Percentiles rank a stretch among this genome's conserved stretches.
phyloP scores from a whole-genome alignment of 2,797 vertebrate genomes.

The Myotis pilosus region DNA sequence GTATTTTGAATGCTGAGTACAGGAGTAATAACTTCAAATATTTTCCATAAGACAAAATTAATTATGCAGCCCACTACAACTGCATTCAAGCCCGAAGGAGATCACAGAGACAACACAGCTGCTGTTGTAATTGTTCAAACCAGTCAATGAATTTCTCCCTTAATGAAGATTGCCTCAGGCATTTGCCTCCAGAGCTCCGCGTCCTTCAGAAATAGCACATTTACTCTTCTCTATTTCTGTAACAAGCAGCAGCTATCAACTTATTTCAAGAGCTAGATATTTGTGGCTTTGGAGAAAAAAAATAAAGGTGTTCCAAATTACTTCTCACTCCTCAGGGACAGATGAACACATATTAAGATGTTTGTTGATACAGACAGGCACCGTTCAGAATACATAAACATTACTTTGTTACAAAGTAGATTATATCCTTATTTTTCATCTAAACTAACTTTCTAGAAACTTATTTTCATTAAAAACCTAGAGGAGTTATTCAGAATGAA shows the following conservation, averaged over 20 bases:
- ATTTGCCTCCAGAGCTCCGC: conserved; percentile 11
- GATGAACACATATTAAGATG: not conserved
- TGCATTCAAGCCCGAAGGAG: not conserved
- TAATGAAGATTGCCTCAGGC: conserved; percentile 29
- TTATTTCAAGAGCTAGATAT: not conserved
- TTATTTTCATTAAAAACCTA: not conserved
- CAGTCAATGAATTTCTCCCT: conserved; percentile 41
- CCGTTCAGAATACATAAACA: not conserved
- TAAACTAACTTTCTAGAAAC: not conserved
- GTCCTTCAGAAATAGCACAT: not conserved
- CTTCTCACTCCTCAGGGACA: not conserved
- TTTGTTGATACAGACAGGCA: not conserved
- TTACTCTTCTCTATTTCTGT: not conserved
- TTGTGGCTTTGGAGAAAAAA: not conserved
- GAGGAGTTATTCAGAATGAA: not conserved
- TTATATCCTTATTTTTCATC: not conserved
- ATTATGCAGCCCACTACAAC: not conserved
- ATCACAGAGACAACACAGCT: not conserved
- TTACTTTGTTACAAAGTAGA: not conserved
- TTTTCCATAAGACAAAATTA: conserved; percentile 38
- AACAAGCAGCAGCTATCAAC: not conserved
- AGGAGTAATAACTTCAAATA: not conserved
- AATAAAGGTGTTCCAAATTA: not conserved
- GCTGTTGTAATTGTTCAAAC: conserved; percentile 7
- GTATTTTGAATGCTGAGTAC: not conserved